Base-by-base conservation (phyloP, 2,113 vertebrate genomes). In the Ahaetulla prasina region DNA sequence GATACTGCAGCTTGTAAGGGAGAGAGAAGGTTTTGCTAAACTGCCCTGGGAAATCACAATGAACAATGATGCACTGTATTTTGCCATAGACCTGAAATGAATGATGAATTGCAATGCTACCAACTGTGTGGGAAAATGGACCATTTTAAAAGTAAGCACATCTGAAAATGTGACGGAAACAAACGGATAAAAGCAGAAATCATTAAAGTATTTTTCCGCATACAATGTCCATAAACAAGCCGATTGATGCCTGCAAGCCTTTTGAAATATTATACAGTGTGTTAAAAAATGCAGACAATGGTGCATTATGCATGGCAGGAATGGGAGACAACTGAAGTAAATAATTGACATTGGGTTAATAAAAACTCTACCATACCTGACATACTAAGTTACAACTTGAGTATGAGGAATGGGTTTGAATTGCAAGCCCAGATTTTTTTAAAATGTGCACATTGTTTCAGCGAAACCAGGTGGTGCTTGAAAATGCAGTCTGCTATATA, bases 31-130 rank as follows among this genome's bases (percentile, higher is more conserved):
- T 10, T 22, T 49, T 95, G 4, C 57, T 93, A 90, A 74, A 55
- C 63, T 84, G 23, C 25, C 89, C 92, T 57, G 91, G 88, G 7
- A 97, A 94, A 95, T 95, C 88, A 91, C 94, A 94, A 89, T 92
- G 47, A 95, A 49, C 91, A 1, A 55, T 94, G 85, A 90, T 93
- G 89, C 27, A 91, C 54, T 88, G 39, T 88, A 91, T 94, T 95
- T 91, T 92, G 12, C 50, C 68, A 10, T 95, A 55, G 47, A 7
- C 93, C 25, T 90, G 94, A 57, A 91, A 57, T 27, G 94, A 94
- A 27, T 35, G 92, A 12, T 8, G 89, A 94, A 93, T 92, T 93
- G 43, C 45, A 80, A 18, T 43, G 74, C 35, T 80, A 43, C 0
- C 89, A 85, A 88, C 93, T 7, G 94, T 54, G 94, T 50, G 57